phyloP scores from a whole-genome alignment of 2,113 vertebrate genomes.

The Passerina amoena region DNA sequence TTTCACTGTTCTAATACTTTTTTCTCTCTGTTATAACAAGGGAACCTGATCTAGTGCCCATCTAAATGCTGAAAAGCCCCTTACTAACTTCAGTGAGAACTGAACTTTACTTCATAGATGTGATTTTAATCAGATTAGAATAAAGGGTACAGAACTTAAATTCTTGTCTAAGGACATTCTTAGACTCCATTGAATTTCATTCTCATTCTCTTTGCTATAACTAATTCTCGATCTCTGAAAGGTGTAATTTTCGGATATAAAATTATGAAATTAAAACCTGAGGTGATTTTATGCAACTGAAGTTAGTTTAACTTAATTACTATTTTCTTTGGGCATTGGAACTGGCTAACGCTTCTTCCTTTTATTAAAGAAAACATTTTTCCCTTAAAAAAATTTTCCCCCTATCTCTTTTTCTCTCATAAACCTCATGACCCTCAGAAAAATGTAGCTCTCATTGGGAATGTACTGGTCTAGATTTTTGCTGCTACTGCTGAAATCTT shows the following conservation, averaged over 20 bases:
- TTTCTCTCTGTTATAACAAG: neutral
- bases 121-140: neutral
- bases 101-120: neutral
- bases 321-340: neutral
- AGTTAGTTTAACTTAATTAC: slow-evolving; percentile 15
- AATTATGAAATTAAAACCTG: neutral
- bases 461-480: slow-evolving; percentile 40
- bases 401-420: neutral
- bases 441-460: slow-evolving; percentile 10
- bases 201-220: neutral
- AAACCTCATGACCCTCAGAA: slow-evolving; percentile 5
- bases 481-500: slow-evolving; percentile 46
- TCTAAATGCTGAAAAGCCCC: neutral
- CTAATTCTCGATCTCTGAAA: neutral
- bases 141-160: neutral
- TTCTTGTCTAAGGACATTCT: neutral
- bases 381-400: neutral
- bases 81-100: neutral
- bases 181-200: neutral
- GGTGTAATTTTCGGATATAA: neutral
- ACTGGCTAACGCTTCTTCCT: neutral
- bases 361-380: neutral
- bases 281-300: neutral
- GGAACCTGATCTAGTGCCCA: neutral
- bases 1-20: slow-evolving; percentile 16